These are phyloP conservation scores for Nycticorax nycticorax DNA, from an alignment of 2,113 vertebrate species.

Conservation along the genomic window DNA sequence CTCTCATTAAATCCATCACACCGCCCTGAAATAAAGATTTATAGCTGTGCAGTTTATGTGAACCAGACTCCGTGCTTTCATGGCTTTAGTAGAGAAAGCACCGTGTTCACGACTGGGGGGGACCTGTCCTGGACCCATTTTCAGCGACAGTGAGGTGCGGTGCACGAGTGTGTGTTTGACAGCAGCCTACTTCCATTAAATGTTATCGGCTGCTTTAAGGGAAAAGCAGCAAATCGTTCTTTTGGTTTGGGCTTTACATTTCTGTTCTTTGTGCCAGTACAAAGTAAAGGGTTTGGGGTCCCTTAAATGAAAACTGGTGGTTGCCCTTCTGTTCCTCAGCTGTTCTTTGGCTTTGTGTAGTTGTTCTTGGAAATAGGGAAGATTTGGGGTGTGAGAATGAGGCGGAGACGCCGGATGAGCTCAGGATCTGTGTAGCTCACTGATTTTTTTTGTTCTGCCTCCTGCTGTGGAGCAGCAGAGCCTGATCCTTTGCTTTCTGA, in stretches of 20 bases:
- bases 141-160: neutral
- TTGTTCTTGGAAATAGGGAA: neutral
- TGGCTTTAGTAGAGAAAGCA: neutral
- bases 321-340: neutral
- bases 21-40: neutral
- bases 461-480: neutral
- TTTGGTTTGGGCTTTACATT: neutral
- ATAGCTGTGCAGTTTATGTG: neutral
- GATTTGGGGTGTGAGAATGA: neutral
- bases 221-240: neutral
- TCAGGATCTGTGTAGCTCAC: rapidly evolving
- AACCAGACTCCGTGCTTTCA: neutral
- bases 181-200: neutral
- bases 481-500: neutral
- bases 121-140: rapidly evolving
- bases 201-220: rapidly evolving
- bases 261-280: neutral
- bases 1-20: neutral
- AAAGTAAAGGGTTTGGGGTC: neutral
- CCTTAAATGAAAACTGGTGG: neutral
- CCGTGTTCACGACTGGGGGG: neutral
- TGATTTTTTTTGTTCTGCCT: neutral
- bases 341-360: neutral
- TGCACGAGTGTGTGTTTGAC: neutral
- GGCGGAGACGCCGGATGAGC: neutral